phyloP scores from a whole-genome alignment of 2,113 vertebrate genomes.

The Nycticorax nycticorax region DNA sequence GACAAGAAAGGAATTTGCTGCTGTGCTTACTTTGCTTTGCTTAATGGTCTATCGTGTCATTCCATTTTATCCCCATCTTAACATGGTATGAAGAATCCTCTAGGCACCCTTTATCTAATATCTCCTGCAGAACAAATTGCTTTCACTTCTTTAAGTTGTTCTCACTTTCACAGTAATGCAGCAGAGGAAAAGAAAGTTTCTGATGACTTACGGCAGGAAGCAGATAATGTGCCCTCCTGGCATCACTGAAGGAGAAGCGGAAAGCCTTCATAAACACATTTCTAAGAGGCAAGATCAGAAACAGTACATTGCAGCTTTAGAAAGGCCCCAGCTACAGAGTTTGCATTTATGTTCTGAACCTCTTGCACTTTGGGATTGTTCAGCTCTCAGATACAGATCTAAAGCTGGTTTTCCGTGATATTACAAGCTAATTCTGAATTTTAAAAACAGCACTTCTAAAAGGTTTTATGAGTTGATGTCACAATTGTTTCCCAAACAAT shows the following conservation, averaged over 20 bases:
- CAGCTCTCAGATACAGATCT: neutral
- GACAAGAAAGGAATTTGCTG: neutral
- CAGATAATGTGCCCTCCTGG: neutral
- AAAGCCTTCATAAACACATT: slow-evolving; percentile 12
- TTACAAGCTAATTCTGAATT: neutral
- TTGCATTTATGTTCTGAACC: neutral
- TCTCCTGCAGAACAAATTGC: slow-evolving; percentile 17
- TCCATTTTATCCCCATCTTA: slow-evolving; percentile 14
- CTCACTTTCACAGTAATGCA: slow-evolving; percentile 23
- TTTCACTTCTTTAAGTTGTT: slow-evolving; percentile 19
- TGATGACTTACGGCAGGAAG: slow-evolving; percentile 11
- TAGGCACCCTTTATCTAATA: neutral
- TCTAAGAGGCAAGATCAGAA: neutral
- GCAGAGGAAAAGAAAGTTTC: slow-evolving; percentile 15
- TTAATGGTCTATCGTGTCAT: neutral
- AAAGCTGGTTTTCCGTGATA: neutral
- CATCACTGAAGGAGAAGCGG: neutral
- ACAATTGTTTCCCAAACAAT: neutral
- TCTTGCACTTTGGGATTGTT: neutral
- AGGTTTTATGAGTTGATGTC: neutral
- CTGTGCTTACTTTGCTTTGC: slow-evolving; percentile 14
- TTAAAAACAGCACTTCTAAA: neutral
- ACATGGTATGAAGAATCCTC: neutral
- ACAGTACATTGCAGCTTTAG: neutral
- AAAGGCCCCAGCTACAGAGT: neutral